Evolutionary conservation across 1,140 invertebrate genomes (phyloP).

Genomic region (Eulimnadia texana): DNA sequence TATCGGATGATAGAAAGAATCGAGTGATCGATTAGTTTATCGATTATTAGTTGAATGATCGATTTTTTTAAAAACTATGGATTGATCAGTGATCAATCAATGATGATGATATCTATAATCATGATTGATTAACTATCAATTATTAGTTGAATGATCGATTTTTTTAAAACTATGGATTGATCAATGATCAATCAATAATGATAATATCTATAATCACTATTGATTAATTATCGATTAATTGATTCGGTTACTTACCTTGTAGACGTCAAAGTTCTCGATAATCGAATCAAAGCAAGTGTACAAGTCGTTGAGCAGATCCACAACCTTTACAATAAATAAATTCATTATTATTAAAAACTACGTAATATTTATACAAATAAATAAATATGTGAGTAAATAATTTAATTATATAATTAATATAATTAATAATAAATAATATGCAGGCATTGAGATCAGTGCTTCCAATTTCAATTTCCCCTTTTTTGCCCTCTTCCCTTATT

Average conservation of each 20-base stretch:
- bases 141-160: too few relatives aligned
- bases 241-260: constrained; percentile 68
- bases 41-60: background rate
- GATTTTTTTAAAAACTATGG: too few relatives aligned
- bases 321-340: constrained; percentile 41
- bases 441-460: too few relatives aligned
- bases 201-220: too few relatives aligned
- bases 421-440: background rate
- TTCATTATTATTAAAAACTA: background rate
- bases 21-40: background rate
- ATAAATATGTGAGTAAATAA: too few relatives aligned
- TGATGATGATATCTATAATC: too few relatives aligned
- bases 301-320: constrained; percentile 88
- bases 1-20: background rate
- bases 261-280: constrained; percentile 93
- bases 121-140: too few relatives aligned
- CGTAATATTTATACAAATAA: background rate
- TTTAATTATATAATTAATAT: background rate
- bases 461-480: too few relatives aligned
- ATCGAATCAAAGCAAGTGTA: constrained; percentile 94
- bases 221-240: background rate
- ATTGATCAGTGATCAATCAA: too few relatives aligned
- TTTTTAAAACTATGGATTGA: too few relatives aligned
- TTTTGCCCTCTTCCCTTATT: too few relatives aligned
- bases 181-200: too few relatives aligned